A percentile compares a stretch with the other conserved stretches of the same genome.
phyloP scores from a whole-genome alignment of 2,888 invertebrate genomes.

The Anticlea derivata region DNA sequence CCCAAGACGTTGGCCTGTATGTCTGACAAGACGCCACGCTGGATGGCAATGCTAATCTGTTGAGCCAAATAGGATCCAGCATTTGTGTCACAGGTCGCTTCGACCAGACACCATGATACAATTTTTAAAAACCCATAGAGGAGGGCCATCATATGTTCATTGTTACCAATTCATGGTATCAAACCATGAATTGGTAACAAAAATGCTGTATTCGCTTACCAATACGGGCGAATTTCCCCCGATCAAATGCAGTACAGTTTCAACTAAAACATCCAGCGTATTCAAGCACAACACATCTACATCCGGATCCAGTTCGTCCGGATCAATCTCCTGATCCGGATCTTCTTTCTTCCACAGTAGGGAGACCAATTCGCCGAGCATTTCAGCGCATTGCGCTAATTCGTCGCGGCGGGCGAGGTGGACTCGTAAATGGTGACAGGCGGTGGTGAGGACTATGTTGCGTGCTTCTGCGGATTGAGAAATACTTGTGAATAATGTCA shows the following conservation, averaged over 20 bases:
- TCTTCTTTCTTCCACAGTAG: conserved; percentile 80
- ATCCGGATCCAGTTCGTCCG: conserved; percentile 85
- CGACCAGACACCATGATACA: too few species aligned
- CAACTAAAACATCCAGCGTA: conserved; percentile 92
- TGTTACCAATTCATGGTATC: too few species aligned
- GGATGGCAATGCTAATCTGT: too few species aligned
- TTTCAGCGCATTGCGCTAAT: conserved; percentile 92
- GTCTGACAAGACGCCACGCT: too few species aligned
- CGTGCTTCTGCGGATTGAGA: conserved; percentile 87
- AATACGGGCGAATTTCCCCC: conserved; percentile 89
- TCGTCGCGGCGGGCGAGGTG: conserved; percentile 93
- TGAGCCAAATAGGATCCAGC: too few species aligned
- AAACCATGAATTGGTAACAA: too few species aligned
- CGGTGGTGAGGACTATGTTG: conserved; percentile 91
- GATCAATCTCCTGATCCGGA: conserved; percentile 71
- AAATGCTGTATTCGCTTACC: too few species aligned
- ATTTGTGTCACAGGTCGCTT: too few species aligned
- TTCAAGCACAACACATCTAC: conserved; percentile 92
- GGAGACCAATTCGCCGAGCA: conserved; percentile 92
- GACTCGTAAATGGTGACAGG: conserved; percentile 92
- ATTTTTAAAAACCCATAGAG: too few species aligned
- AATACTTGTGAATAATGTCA: background rate
- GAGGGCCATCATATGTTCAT: too few species aligned
- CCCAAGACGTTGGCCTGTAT: too few species aligned
- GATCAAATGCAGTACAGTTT: conserved; percentile 92